Conservation (phyloP, 2,797 vertebrate genomes). For the Valencia hispanica region DNA sequence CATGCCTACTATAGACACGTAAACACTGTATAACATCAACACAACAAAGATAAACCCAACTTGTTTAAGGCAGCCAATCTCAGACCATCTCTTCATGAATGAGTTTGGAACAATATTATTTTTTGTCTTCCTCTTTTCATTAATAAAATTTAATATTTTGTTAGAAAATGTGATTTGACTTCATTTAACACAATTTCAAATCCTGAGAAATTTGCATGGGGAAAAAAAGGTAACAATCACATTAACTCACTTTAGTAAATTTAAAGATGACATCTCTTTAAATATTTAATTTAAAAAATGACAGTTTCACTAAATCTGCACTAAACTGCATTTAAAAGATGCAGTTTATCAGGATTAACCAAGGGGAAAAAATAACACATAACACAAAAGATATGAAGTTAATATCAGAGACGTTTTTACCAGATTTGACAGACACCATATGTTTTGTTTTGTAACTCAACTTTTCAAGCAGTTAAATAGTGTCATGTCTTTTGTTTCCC, state of each 20-base stretch:
- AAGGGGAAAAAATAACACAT: not conserved
- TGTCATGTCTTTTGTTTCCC: not conserved
- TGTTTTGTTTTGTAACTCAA: not conserved
- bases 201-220: not conserved
- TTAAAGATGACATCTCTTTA: not conserved
- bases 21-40: not conserved
- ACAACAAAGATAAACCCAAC: not conserved
- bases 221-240: not conserved
- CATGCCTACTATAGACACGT: not conserved
- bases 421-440: not conserved
- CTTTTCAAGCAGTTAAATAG: not conserved
- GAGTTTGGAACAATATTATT: not conserved
- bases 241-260: not conserved
- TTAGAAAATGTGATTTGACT: not conserved
- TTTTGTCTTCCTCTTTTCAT: not conserved
- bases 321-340: not conserved
- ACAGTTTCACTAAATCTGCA: not conserved
- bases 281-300: not conserved
- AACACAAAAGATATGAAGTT: not conserved
- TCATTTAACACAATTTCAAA: not conserved
- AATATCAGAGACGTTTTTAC: not conserved
- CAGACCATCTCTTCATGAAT: not conserved
- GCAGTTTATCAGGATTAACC: not conserved
- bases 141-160: slow-evolving; percentile 14
- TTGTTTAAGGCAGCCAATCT: slow-evolving; percentile 58